Percentiles rank a stretch among this genome's conserved stretches.
Conservation (phyloP, 2,888 invertebrate species). For the Willowsia nigromaculata region DNA sequence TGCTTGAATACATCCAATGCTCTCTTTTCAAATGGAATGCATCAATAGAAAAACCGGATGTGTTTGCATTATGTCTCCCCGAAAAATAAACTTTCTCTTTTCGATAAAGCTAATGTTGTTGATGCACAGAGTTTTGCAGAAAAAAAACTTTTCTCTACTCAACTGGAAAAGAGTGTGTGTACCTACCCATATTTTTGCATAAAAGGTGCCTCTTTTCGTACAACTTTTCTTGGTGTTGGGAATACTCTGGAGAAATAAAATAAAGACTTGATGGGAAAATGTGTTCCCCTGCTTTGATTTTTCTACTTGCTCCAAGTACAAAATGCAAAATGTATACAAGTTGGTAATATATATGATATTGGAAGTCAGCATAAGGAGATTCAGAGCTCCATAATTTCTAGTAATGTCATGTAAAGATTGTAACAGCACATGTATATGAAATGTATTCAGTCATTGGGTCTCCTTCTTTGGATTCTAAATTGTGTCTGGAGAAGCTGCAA, state of each 20-base stretch:
- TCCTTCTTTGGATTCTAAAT: background rate
- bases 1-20: no score
- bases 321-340: no score
- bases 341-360: no score
- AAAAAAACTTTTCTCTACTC: background rate
- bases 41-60: background rate
- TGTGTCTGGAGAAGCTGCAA: background rate
- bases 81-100: background rate
- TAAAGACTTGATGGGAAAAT: background rate
- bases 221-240: background rate
- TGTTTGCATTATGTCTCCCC: background rate
- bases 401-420: slow-evolving; percentile 9
- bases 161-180: background rate
- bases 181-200: background rate
- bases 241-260: slow-evolving; percentile 3
- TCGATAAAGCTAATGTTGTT: slow-evolving; percentile 7
- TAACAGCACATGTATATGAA: background rate
- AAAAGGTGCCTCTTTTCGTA: background rate
- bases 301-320: background rate
- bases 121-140: background rate
- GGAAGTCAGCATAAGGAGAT: background rate
- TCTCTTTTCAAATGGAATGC: background rate
- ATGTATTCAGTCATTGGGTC: background rate
- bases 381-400: slow-evolving; percentile 13
- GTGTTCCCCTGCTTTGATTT: background rate